Percentiles rank a stretch among this genome's conserved stretches.
These are phyloP conservation scores for Montipora efflorescens DNA, from an alignment of 64 coral and sea anemone species.

Conservation along the genomic window DNA sequence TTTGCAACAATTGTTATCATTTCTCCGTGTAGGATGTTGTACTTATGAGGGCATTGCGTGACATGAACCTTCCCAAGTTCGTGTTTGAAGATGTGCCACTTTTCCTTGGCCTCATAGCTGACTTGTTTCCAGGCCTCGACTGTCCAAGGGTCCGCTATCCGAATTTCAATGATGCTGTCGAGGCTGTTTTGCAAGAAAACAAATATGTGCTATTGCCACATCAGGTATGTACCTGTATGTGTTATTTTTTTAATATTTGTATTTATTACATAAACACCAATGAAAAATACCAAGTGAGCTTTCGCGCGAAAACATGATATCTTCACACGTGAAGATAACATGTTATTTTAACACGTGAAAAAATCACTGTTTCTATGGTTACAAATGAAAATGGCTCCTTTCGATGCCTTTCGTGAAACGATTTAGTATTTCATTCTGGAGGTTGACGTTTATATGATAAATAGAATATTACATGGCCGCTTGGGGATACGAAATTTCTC, in stretches of 20 bases:
- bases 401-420: no score
- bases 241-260: background rate
- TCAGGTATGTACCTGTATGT: slow-evolving; percentile 65
- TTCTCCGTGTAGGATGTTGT: slow-evolving; percentile 84
- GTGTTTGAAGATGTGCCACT: slow-evolving; percentile 99
- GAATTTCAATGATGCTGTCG: slow-evolving; percentile 98
- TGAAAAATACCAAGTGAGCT: no score
- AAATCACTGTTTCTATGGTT: no score
- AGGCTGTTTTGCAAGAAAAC: slow-evolving; percentile 88
- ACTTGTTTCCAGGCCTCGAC: slow-evolving; percentile 97
- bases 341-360: no score
- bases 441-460: no score
- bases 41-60: slow-evolving; percentile 96
- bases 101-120: slow-evolving; percentile 97
- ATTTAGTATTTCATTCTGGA: no score
- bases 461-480: no score
- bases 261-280: no score
- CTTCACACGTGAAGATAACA: no score
- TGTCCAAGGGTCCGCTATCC: slow-evolving; percentile 99
- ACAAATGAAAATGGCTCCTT: no score
- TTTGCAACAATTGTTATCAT: background rate
- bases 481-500: no score
- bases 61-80: slow-evolving; percentile 99
- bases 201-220: slow-evolving; percentile 91
- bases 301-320: no score